Evolutionary conservation across 2,797 vertebrate genomes (phyloP).

Genomic region (Sebastes vulpes): DNA sequence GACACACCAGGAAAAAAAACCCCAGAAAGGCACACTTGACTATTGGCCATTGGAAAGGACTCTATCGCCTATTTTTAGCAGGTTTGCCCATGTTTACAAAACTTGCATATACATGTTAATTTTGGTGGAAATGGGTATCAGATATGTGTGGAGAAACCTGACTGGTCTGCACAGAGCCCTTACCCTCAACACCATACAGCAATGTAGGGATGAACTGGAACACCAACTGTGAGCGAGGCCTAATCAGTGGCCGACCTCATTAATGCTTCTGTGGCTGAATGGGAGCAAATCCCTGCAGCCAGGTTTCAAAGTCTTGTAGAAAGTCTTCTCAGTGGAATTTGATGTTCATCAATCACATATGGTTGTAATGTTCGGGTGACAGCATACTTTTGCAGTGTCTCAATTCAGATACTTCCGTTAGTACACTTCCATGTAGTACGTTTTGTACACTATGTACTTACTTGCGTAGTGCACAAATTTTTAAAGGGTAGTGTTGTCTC

Average conservation of each 20-base stretch:
- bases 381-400: not conserved
- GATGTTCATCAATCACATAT: not conserved
- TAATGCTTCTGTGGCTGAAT: not conserved
- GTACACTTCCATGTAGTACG: too few relatives aligned
- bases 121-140: not conserved
- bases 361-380: not conserved
- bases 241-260: not conserved
- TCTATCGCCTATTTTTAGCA: not conserved
- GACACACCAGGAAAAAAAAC: not conserved
- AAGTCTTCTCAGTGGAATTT: not conserved
- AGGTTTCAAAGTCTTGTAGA: not conserved
- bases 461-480: too few relatives aligned
- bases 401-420: too few relatives aligned
- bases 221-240: not conserved
- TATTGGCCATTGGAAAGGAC: not conserved
- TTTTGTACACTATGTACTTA: too few relatives aligned
- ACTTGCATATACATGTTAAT: not conserved
- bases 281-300: not conserved
- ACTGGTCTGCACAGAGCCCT: too few relatives aligned
- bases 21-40: not conserved
- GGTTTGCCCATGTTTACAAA: not conserved
- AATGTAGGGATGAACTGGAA: not conserved
- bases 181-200: not conserved
- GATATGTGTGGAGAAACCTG: not conserved
- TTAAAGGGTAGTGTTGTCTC: too few relatives aligned